These are phyloP conservation scores for Ophioninae sp. DNA, from an alignment of 2,888 invertebrate genomes.

Conservation along the genomic window DNA sequence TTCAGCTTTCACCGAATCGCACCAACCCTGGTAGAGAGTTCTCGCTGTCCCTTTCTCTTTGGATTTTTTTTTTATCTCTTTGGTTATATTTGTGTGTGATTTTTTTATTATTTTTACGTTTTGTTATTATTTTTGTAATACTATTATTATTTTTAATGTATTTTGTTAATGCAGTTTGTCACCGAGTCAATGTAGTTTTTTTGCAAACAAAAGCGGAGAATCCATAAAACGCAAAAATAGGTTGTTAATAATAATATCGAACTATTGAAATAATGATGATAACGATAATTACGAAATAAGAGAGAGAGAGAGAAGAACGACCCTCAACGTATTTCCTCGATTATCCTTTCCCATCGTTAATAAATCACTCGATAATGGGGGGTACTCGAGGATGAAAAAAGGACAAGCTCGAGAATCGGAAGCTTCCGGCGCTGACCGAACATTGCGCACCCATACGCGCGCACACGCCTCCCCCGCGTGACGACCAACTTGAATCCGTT, in stretches of 20 bases:
- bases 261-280: too few species aligned
- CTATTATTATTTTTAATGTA: too few species aligned
- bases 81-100: constrained; percentile 21
- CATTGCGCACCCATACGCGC: neutral
- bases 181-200: too few species aligned
- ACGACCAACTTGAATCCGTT: neutral
- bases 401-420: constrained; percentile 26
- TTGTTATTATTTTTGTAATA: too few species aligned
- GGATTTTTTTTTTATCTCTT: neutral
- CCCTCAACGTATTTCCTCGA: constrained; percentile 34
- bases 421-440: constrained; percentile 29
- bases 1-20: constrained; percentile 53
- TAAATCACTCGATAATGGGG: constrained; percentile 78
- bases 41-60: constrained; percentile 29
- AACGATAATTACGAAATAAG: neutral
- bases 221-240: too few species aligned
- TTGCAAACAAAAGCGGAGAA: too few species aligned
- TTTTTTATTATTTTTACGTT: too few species aligned
- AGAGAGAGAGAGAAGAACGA: neutral
- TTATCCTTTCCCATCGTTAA: constrained; percentile 73
- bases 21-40: constrained; percentile 16
- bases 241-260: too few species aligned
- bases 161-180: too few species aligned
- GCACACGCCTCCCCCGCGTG: too few species aligned
- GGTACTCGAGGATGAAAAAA: constrained; percentile 27